A percentile compares a stretch with the other conserved stretches of the same genome.
Conservation (phyloP, 2,797 vertebrate species). For the Buceros bicornis region DNA sequence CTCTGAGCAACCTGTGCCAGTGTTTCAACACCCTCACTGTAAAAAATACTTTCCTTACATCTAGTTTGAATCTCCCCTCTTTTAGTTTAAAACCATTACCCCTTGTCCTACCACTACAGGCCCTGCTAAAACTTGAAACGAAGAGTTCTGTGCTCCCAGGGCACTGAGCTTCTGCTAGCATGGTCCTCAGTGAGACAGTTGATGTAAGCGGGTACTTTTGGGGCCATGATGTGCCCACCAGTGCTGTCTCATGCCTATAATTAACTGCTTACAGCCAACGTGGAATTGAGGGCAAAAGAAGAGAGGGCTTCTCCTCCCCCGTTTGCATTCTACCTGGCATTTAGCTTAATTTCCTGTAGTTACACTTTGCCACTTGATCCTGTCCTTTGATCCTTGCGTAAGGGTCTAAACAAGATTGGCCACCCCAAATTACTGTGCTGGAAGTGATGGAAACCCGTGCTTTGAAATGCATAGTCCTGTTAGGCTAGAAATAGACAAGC, state of each 20-base stretch:
- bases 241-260: not conserved
- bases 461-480: not conserved
- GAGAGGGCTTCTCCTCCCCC: not conserved
- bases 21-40: no score
- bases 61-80: no score
- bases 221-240: not conserved
- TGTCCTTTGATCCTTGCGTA: not conserved
- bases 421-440: not conserved
- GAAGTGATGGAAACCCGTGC: not conserved
- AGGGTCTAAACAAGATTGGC: not conserved
- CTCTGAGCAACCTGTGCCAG: no score
- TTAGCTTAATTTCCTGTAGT: not conserved
- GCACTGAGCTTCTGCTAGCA: not conserved
- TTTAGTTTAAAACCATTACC: no score
- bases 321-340: not conserved
- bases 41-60: no score
- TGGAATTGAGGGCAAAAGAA: accelerated
- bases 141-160: not conserved
- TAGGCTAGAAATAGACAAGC: not conserved
- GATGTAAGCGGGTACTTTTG: accelerated
- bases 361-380: not conserved
- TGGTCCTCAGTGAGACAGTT: not conserved
- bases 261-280: not conserved
- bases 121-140: not conserved
- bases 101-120: no score